Percentiles rank a stretch among this genome's conserved stretches.
phyloP scores from a whole-genome alignment of 2,888 invertebrate genomes.

The Monoplex corrugatus region DNA sequence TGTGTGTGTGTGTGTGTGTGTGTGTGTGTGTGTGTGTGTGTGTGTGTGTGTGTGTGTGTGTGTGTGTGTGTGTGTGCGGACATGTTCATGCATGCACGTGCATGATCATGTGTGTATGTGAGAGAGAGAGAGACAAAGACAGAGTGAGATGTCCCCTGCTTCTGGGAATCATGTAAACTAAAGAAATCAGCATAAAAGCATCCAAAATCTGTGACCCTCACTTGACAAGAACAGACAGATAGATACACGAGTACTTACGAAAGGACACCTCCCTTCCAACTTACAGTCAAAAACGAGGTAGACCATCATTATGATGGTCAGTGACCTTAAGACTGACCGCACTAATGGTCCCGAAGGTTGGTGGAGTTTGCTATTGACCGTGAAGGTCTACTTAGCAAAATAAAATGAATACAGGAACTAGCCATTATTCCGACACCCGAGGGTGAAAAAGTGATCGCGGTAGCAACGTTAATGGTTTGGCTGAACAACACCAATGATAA shows the following conservation, averaged over 20 bases:
- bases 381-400: not conserved
- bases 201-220: not conserved
- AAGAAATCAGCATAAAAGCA: no score
- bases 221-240: not conserved
- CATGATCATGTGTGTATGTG: not conserved
- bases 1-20: not conserved
- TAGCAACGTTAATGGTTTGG: no score
- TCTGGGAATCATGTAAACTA: not conserved
- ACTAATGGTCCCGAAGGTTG: not conserved
- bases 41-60: not conserved
- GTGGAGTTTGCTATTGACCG: not conserved
- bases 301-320: not conserved
- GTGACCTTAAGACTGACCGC: no score
- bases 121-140: constrained; percentile 1
- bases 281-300: not conserved
- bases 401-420: not conserved
- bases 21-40: constrained; percentile 17
- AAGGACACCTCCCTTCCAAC: not conserved
- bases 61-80: not conserved
- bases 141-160: not conserved
- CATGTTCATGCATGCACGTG: not conserved
- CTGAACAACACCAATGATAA: not conserved
- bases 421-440: no score
- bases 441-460: no score
- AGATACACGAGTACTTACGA: not conserved